Evolutionary conservation across 2,113 vertebrate species (phyloP).

Genomic region (Triplophysa tibetana): DNA sequence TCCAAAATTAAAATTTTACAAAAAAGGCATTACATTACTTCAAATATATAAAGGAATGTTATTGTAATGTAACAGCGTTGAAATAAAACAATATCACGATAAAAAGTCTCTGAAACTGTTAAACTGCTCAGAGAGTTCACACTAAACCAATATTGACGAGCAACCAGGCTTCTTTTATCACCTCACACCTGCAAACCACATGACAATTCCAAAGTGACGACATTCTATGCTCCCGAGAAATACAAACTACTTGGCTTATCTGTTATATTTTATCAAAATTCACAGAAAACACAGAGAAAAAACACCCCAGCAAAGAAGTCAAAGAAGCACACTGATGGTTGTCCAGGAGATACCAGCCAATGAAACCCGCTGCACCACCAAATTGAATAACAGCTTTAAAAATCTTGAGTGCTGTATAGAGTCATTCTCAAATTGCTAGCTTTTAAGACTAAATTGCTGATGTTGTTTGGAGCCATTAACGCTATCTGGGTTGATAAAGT

Average conservation of each 20-base stretch:
- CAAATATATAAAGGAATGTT: no score
- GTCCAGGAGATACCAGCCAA: not conserved
- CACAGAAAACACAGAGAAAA: not conserved
- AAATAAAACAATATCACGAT: no score
- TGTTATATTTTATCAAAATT: not conserved
- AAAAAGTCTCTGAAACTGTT: conserved; percentile 3
- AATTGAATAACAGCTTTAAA: not conserved
- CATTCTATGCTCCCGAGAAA: conserved; percentile 24
- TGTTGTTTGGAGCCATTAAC: not conserved
- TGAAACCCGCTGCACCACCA: not conserved
- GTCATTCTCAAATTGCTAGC: not conserved
- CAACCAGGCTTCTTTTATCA: conserved; percentile 43
- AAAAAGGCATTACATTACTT: no score
- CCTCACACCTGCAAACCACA: conserved; percentile 46
- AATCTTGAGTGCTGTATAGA: not conserved
- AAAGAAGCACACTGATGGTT: not conserved
- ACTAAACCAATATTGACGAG: conserved; percentile 52
- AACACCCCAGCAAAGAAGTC: not conserved
- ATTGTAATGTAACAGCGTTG: no score
- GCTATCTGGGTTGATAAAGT: not conserved
- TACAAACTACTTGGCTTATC: not conserved
- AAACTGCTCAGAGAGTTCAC: conserved; percentile 30
- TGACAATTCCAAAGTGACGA: conserved; percentile 30
- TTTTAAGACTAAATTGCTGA: not conserved
- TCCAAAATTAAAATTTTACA: no score